Evolutionary conservation across 2,113 vertebrate genomes (phyloP).

Genomic region (Motacilla alba): DNA sequence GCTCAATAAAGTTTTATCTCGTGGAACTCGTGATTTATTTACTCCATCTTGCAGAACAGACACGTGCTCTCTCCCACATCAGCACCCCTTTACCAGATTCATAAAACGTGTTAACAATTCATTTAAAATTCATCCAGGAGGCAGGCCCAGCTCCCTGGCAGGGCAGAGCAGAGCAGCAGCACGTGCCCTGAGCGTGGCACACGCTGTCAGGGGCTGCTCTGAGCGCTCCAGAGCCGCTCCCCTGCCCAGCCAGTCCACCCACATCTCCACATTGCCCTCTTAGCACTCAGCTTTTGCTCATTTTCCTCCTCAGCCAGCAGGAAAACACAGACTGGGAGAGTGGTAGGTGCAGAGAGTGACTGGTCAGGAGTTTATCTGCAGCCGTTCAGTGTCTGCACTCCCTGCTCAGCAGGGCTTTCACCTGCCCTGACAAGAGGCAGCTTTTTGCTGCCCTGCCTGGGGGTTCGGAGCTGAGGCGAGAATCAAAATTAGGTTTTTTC

Average conservation of each 20-base stretch:
- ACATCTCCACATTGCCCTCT: neutral
- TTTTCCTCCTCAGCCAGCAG: neutral
- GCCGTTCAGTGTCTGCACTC: neutral
- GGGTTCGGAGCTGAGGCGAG: neutral
- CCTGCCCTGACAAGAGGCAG: neutral
- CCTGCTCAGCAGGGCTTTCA: neutral
- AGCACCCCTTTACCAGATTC: conserved; percentile 52
- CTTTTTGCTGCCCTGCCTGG: neutral
- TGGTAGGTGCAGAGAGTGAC: neutral
- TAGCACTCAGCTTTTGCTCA: rapidly evolving
- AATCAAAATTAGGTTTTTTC: neutral
- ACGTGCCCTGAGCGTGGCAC: neutral
- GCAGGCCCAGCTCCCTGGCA: neutral
- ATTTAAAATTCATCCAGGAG: conserved; percentile 34
- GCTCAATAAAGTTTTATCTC: conserved; percentile 67
- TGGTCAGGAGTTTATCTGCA: neutral
- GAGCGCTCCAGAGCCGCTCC: neutral
- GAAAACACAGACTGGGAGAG: neutral
- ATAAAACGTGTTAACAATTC: conserved; percentile 68
- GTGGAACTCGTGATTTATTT: conserved; percentile 51
- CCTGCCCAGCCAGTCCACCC: neutral
- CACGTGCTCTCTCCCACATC: neutral
- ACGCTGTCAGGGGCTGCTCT: neutral
- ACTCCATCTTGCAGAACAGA: conserved; percentile 6
- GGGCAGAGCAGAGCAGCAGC: conserved; percentile 9